A percentile compares a stretch with the other conserved stretches of the same genome.
Conservation (phyloP, 2,888 invertebrate species). For the Cataglyphis livida region DNA sequence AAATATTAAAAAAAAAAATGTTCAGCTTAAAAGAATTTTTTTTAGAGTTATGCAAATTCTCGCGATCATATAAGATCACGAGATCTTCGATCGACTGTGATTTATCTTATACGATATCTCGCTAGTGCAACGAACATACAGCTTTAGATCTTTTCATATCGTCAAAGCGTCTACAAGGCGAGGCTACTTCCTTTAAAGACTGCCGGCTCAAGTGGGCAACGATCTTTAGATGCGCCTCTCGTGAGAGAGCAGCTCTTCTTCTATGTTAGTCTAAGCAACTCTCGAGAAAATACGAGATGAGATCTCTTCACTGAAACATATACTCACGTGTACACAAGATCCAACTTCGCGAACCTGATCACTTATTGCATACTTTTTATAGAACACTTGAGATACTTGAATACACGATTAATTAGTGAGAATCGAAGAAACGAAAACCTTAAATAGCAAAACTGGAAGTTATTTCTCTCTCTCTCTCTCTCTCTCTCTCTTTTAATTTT, state of each 20-base stretch:
- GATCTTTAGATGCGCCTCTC: constrained; percentile 25
- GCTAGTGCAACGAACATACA: constrained; percentile 8
- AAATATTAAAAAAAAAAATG: too few relatives aligned
- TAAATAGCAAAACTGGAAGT: neutral
- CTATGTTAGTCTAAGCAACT: constrained; percentile 28
- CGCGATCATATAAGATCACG: neutral
- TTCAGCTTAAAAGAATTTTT: too few relatives aligned
- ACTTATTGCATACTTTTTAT: constrained; percentile 12
- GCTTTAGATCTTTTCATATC: constrained; percentile 15
- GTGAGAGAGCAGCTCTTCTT: constrained; percentile 23
- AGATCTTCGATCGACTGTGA: neutral
- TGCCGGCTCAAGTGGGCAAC: constrained; percentile 24
- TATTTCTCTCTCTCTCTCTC: too few relatives aligned
- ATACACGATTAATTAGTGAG: neutral
- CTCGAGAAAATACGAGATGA: constrained; percentile 32
- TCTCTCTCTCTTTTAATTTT: neutral
- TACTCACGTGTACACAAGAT: neutral
- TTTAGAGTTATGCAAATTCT: too few relatives aligned
- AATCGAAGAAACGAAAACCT: neutral
- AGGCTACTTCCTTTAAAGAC: constrained; percentile 23
- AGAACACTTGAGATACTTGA: neutral
- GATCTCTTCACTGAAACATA: constrained; percentile 29
- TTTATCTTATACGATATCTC: constrained; percentile 13
- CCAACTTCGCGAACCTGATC: neutral
- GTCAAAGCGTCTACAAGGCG: neutral